phyloP scores from a whole-genome alignment of 1,140 invertebrate species.

The Mizuhopecten yessoensis region DNA sequence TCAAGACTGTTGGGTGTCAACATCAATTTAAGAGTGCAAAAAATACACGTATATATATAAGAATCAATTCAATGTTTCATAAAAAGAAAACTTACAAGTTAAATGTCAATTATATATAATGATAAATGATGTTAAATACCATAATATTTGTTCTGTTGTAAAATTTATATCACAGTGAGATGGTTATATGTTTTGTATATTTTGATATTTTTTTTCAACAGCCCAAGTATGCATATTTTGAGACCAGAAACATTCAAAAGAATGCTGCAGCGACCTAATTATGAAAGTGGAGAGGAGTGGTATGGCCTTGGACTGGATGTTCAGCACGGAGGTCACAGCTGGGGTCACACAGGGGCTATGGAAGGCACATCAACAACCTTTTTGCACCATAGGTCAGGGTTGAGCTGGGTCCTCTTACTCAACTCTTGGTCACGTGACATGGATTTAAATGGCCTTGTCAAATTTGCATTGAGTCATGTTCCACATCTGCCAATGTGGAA shows the following conservation, averaged over 20 bases:
- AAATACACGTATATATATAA: too few relatives aligned
- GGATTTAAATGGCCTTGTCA: slow-evolving; percentile 79
- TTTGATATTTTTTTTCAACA: slow-evolving; percentile 40
- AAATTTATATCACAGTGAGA: not conserved
- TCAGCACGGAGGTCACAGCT: slow-evolving; percentile 73
- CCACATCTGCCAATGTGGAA: slow-evolving; percentile 53
- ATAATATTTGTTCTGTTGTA: too few relatives aligned
- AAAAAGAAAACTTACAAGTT: too few relatives aligned
- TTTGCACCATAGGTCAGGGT: slow-evolving; percentile 70
- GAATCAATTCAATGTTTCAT: too few relatives aligned
- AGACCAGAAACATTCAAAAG: slow-evolving; percentile 47
- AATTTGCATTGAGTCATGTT: slow-evolving; percentile 72
- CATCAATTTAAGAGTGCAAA: too few relatives aligned
- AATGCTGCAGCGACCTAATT: slow-evolving; percentile 71
- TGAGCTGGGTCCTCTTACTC: slow-evolving; percentile 77
- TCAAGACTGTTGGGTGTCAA: too few relatives aligned
- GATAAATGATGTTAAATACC: too few relatives aligned
- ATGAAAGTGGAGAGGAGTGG: slow-evolving; percentile 72
- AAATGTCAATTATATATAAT: too few relatives aligned
- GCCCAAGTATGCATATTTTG: slow-evolving; percentile 48
- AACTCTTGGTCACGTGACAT: slow-evolving; percentile 78
- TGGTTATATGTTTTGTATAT: not conserved
- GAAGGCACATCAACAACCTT: slow-evolving; percentile 78
- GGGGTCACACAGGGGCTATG: slow-evolving; percentile 80
- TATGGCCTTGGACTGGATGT: slow-evolving; percentile 81